Percentiles rank a stretch among this genome's conserved stretches.
Conservation (phyloP, 2,888 invertebrate genomes). For the Tipula confusa region DNA sequence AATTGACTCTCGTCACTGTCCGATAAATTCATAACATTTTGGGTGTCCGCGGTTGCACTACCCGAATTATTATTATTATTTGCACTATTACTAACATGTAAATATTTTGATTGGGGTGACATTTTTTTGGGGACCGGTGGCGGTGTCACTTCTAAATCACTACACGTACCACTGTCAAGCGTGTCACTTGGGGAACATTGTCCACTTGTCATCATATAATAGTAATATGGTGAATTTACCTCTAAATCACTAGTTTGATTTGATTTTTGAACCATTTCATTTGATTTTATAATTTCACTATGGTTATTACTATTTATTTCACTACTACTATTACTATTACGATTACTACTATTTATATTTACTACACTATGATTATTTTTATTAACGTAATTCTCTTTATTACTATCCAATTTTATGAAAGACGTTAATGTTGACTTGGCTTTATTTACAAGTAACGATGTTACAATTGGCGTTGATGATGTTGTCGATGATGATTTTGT, state of each 20-base stretch:
- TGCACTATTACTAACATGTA: conserved; percentile 34
- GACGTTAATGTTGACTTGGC: neutral
- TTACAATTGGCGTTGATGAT: conserved; percentile 40
- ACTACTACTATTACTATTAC: neutral
- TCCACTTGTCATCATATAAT: conserved; percentile 66
- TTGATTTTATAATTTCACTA: neutral
- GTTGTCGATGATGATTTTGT: conserved; percentile 38
- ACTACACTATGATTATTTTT: conserved; percentile 21
- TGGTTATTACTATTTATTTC: conserved; percentile 12
- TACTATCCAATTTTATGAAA: neutral
- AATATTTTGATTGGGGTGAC: conserved; percentile 47
- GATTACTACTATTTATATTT: neutral
- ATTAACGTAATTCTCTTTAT: conserved; percentile 28
- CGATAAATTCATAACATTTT: conserved; percentile 54
- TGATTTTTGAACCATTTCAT: conserved; percentile 39
- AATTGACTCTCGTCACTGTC: conserved; percentile 63
- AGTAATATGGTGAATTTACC: conserved; percentile 43
- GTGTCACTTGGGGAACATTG: conserved; percentile 79
- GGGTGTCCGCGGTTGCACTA: conserved; percentile 35
- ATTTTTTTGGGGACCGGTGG: conserved; percentile 65
- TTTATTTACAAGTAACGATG: conserved; percentile 35
- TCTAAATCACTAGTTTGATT: conserved; percentile 41
- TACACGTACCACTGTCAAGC: conserved; percentile 78
- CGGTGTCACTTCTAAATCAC: conserved; percentile 65
- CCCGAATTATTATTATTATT: conserved; percentile 44